Evolutionary conservation across 64 coral and sea anemone species (phyloP).

Genomic region (Montipora efflorescens): DNA sequence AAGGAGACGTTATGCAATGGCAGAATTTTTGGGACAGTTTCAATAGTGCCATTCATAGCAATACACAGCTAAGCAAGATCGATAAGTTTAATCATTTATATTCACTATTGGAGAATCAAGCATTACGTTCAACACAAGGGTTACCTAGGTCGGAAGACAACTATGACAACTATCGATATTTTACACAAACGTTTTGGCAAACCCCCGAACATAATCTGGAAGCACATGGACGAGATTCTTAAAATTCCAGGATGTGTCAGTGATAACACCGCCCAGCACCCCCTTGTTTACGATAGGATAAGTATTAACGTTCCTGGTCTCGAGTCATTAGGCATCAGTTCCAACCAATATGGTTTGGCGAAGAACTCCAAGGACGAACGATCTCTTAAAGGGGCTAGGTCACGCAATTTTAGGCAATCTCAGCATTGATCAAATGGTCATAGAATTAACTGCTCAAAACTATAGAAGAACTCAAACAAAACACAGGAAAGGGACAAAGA

Average conservation of each 20-base stretch:
- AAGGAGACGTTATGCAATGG: slow-evolving; percentile 36
- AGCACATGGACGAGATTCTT: slow-evolving; percentile 36
- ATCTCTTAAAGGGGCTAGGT: too few relatives aligned
- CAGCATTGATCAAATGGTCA: too few relatives aligned
- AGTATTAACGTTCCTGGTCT: neutral
- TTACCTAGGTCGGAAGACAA: neutral
- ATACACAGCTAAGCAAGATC: neutral
- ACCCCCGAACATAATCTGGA: neutral
- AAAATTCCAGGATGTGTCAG: neutral
- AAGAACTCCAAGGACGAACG: too few relatives aligned
- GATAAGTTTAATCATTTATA: slow-evolving; percentile 66
- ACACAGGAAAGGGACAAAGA: too few relatives aligned
- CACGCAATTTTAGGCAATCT: too few relatives aligned
- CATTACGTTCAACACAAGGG: neutral
- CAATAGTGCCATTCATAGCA: slow-evolving; percentile 18
- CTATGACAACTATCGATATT: neutral
- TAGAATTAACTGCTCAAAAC: too few relatives aligned
- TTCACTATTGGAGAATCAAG: neutral
- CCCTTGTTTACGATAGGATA: slow-evolving; percentile 6
- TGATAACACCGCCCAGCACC: neutral
- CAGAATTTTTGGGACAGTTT: slow-evolving; percentile 57
- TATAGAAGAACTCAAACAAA: too few relatives aligned
- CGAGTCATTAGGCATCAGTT: neutral
- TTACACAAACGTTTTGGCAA: neutral
- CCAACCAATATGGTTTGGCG: neutral